Evolutionary conservation across 1,140 invertebrate genomes (phyloP).

Genomic region (Polypedilum pembai): DNA sequence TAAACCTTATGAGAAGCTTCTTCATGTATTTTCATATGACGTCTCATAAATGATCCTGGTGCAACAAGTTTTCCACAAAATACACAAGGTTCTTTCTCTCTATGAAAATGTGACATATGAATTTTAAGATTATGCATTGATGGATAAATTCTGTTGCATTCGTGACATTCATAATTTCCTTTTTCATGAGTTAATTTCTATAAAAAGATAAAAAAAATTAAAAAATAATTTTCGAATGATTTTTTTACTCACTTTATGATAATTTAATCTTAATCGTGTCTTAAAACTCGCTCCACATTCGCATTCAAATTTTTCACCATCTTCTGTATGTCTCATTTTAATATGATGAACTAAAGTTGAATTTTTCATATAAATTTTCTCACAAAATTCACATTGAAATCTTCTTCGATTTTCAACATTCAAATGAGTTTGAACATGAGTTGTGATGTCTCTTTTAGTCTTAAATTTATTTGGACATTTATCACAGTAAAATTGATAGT

Average conservation of each 20-base stretch:
- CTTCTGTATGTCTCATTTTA: neutral
- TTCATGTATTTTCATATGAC: neutral
- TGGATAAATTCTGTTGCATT: neutral
- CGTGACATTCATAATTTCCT: neutral
- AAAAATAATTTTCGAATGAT: neutral
- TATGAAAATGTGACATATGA: slow-evolving; percentile 8
- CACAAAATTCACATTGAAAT: slow-evolving; percentile 6
- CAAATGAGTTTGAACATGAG: neutral
- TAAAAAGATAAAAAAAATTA: neutral
- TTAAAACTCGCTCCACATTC: neutral
- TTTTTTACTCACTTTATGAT: neutral
- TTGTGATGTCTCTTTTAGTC: neutral
- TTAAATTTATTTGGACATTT: neutral
- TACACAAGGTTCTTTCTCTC: neutral
- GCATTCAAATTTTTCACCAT: neutral
- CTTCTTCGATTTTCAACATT: neutral
- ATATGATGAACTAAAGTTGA: neutral
- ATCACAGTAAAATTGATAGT: neutral
- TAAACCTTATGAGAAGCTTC: neutral
- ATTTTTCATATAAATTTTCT: slow-evolving; percentile 14
- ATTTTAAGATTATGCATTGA: neutral
- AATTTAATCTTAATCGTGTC: neutral
- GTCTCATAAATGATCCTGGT: neutral
- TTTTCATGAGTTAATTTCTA: neutral
- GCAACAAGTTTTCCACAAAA: slow-evolving; percentile 2